Evolutionary conservation across 2,888 invertebrate species (phyloP).

Genomic region (Synergus japonicus): DNA sequence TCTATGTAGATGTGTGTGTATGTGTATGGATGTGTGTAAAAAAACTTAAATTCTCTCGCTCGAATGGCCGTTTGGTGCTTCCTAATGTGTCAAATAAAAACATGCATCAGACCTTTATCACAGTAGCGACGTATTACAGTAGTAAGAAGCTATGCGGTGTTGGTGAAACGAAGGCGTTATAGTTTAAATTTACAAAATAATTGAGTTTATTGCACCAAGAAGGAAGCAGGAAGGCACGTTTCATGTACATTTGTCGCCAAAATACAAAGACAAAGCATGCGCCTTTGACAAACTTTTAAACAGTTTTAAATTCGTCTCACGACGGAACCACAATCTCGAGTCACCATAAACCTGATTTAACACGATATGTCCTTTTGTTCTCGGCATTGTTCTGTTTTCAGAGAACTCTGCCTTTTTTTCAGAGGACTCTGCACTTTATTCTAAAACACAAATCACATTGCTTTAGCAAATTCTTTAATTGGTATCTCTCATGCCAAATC

Average conservation of each 20-base stretch:
- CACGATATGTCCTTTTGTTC: background rate
- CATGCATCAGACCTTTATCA: slow-evolving; percentile 59
- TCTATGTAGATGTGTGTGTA: background rate
- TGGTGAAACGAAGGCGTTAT: slow-evolving; percentile 53
- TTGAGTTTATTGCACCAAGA: slow-evolving; percentile 58
- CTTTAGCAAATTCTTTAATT: background rate
- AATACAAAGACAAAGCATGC: background rate
- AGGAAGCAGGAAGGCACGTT: slow-evolving; percentile 70
- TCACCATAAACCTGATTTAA: slow-evolving; percentile 2
- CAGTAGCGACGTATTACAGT: slow-evolving; percentile 62
- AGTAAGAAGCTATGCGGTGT: slow-evolving; percentile 59
- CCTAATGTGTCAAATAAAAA: slow-evolving; percentile 44
- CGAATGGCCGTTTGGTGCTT: slow-evolving; percentile 45
- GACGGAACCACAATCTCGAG: background rate
- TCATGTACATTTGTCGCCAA: slow-evolving; percentile 60
- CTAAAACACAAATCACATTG: background rate
- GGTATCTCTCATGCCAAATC: background rate
- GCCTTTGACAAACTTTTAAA: background rate
- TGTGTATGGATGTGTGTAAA: background rate
- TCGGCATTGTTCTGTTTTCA: background rate
- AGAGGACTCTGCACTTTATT: background rate
- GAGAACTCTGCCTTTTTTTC: background rate
- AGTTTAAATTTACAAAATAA: slow-evolving; percentile 36
- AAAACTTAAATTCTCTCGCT: slow-evolving; percentile 20
- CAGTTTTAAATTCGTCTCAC: slow-evolving; percentile 1